Evolutionary conservation across 1,140 invertebrate species (phyloP), one percentile per base, ranked within the genome.

Genomic region (Sarcophaga peregrina): DNA sequence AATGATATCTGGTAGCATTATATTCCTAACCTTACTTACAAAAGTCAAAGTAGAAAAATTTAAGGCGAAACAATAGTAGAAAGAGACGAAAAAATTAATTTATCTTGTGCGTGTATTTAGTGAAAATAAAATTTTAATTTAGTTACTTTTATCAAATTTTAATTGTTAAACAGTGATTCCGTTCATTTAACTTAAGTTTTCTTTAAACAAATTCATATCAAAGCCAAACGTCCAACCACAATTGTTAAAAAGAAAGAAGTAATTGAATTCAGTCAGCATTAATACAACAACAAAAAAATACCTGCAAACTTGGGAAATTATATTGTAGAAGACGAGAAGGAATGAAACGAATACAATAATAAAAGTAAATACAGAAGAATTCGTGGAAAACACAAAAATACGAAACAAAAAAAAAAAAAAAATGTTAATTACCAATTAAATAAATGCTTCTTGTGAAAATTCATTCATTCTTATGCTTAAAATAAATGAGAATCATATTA

Each of bases 101-200:
- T 17, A 50, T 78, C 48, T 78, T 78, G 75, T 78, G 75, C 75
- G 75, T 78, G 75, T 78, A 50, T 78, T 78, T 78, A 50, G 48
- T 78, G 75, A 78, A 78, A 78, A 78, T 78, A 78, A 78, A 78
- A 52, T 20, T 78, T 78, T 78, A 78, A 78, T 78, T 78, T 17
- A 78, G 48, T 50, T 78, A 50, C 20, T 78, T 78, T 78, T 52
- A 50, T 78, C 48, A 78, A 52, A 76, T n/a, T 76, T 47, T 76
- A 13, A 48, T 76, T 47, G 74, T 76, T 76, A 76, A 76, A 76
- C 74, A 76, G 74, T 52, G 75, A 78, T 78, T 78, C 75, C 75
- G 75, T 78, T 78, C 75, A 78, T 78, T 78, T 78, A 78, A 78
- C 17, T 78, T 78, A 78, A 78, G 75, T 78, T 78, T 20, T 78